Conservation (phyloP, 2,888 invertebrate species). For the Drosophila vallismaia region DNA sequence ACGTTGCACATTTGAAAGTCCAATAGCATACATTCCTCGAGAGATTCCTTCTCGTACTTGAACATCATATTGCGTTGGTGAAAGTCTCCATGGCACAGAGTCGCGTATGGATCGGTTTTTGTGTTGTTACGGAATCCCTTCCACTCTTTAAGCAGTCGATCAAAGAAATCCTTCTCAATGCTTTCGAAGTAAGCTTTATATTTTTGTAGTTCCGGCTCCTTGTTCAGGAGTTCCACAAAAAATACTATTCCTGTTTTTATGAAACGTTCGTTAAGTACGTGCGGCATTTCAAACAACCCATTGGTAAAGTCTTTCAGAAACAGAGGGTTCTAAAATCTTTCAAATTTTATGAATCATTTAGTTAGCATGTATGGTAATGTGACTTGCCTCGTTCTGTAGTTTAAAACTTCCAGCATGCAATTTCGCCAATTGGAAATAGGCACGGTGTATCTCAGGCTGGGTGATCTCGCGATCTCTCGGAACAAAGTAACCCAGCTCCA, state of each 20-base stretch:
- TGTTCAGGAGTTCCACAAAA: slow-evolving; percentile 54
- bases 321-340: slow-evolving; percentile 32
- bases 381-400: slow-evolving; percentile 76
- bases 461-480: slow-evolving; percentile 64
- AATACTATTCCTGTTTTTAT: slow-evolving; percentile 46
- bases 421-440: slow-evolving; percentile 82
- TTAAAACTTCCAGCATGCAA: slow-evolving; percentile 83
- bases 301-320: slow-evolving; percentile 65
- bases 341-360: not conserved
- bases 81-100: slow-evolving; percentile 78
- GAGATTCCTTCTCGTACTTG: slow-evolving; percentile 38
- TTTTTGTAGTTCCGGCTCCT: slow-evolving; percentile 43
- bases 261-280: slow-evolving; percentile 40
- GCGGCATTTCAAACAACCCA: slow-evolving; percentile 72
- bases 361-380: slow-evolving; percentile 5
- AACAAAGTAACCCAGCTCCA: slow-evolving; percentile 51
- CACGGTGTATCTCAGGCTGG: slow-evolving; percentile 78
- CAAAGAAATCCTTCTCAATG: slow-evolving; percentile 31
- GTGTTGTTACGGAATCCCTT: slow-evolving; percentile 32
- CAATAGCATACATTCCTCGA: slow-evolving; percentile 67
- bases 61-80: slow-evolving; percentile 78
- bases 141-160: slow-evolving; percentile 16
- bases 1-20: slow-evolving; percentile 72
- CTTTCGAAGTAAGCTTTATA: slow-evolving; percentile 54
- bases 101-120: slow-evolving; percentile 54